Base-by-base conservation (phyloP, 2,888 invertebrate species). In the Pycnomerus fuliginosus region DNA sequence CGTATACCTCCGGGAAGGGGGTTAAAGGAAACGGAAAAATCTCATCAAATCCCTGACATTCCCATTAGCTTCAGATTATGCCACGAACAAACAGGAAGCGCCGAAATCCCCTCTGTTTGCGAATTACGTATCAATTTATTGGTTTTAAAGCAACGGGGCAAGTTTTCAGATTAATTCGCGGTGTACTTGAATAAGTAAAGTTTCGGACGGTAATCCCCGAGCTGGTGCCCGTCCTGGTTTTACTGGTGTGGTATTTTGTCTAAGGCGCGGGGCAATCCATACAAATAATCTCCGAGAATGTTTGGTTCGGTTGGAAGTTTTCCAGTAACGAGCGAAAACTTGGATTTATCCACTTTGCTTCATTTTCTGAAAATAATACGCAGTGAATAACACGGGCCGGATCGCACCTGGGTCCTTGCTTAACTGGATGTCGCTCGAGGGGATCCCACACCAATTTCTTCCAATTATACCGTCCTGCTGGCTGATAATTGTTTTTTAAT, bases 351-450 rank as follows among this genome's bases (percentile, higher is more conserved):
- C 61, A 67, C 65, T 68, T 64, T 61, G 64, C 59, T 66, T 66
- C 64, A 67, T 68, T 67, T 65, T 65, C 64, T 64, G 64, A 67
- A 68, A 68, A 69, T 69, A 67, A 69, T 68, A 64, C 67, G 60
- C 60, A 57, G 53, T 56, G 62, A 65, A 65, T 65, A 64, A 62
- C 62, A 58, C 58, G 58, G 60, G 58, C 55, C 55, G 58, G 42
- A 49, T 52, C 53, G 58, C 69, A 69, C 69, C 69, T 68, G 68
- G 56, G 68, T 52, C 64, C 60, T 55, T 58, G 58, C 58, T 43
- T 43, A 43, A 29, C 36, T 16, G 11, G 10, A 34, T 41, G 34
- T 28, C 34, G 22, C 41, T 29, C 29, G 27, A 20, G 34, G 33
- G 40, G 29, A 3, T 10, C 8, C n/a, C n/a, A n/a, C n/a, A n/a